Conservation (phyloP, 2,113 vertebrate species). For the Genyomyrus donnyi region DNA sequence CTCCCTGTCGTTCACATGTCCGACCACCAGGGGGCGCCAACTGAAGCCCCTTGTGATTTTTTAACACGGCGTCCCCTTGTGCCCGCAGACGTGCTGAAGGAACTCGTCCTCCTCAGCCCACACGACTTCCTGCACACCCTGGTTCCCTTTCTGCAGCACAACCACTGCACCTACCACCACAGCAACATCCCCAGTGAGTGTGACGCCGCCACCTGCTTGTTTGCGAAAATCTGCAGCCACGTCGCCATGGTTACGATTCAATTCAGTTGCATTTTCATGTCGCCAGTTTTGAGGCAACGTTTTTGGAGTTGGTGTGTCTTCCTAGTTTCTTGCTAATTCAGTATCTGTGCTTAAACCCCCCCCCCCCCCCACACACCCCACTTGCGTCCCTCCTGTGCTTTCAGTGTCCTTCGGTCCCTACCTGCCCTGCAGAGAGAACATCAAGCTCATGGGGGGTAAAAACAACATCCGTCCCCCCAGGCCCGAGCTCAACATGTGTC, state of each 20-base stretch:
- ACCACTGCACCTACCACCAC: conserved; percentile 98
- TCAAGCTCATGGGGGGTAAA: conserved; percentile 97
- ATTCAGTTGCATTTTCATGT: neutral
- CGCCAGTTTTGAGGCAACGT: neutral
- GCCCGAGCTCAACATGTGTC: conserved; percentile 98
- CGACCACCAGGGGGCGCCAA: neutral
- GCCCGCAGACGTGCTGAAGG: conserved; percentile 89
- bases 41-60: neutral
- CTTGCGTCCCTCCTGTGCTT: conserved; percentile 25
- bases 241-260: neutral
- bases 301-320: neutral
- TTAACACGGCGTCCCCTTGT: conserved; percentile 31
- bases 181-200: conserved; percentile 96
- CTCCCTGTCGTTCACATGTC: neutral
- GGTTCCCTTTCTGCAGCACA: conserved; percentile 97
- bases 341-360: neutral
- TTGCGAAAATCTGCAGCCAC: neutral
- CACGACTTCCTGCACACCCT: conserved; percentile 98
- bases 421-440: conserved; percentile 98
- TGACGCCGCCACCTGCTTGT: neutral
- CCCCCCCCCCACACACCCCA: neutral
- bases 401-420: conserved; percentile 98
- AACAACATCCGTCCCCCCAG: conserved; percentile 95
- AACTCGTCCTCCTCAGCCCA: conserved; percentile 93
- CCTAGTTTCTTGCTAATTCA: neutral